Base-by-base conservation (phyloP, 2,888 invertebrate species). In the Monopis laevigella region DNA sequence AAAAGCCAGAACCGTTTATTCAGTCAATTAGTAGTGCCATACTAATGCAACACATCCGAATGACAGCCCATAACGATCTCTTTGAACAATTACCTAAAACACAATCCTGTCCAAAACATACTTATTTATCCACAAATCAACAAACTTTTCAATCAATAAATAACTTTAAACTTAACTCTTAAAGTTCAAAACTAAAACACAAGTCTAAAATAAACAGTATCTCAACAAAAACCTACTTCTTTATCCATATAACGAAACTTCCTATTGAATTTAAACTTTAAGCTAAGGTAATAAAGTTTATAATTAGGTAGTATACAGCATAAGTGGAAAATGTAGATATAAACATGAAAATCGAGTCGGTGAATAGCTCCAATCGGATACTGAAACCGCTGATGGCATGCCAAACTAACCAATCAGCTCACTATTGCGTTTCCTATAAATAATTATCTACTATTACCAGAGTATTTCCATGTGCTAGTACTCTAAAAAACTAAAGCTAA, bases 71-170 rank as follows among this genome's bases (percentile, higher is more conserved):
- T 19, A 21, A 21, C 32, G 32, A 32, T 13, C 36, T 36, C 36
- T 36, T 36, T 36, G 36, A 36, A 21, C 36, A 36, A 36, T 36
- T 36, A 36, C 36, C 21, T 11, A 36, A 36, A 19, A 36, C 36
- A 21, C 21, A 21, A 36, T 19, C 21, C 19, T n/a, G n/a, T n/a
- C n/a, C n/a, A n/a, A n/a, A n/a, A n/a, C n/a, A n/a, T n/a, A n/a
- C n/a, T n/a, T n/a, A n/a, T n/a, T n/a, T n/a, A n/a, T n/a, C n/a
- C n/a, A n/a, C n/a, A n/a, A n/a, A 32, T 5, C 32, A 10, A 32
- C 14, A n/a, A n/a, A n/a, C n/a, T n/a, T n/a, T 16, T 16, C 10
- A 16, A 13, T 17, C 3, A 7, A 13, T n/a, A 8, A n/a, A 28
- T n/a, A n/a, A n/a, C 28, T 28, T 28, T 28, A 28, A 8, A n/a